Conservation (phyloP, 2,113 vertebrate species). For the Patagioenas fasciata region DNA sequence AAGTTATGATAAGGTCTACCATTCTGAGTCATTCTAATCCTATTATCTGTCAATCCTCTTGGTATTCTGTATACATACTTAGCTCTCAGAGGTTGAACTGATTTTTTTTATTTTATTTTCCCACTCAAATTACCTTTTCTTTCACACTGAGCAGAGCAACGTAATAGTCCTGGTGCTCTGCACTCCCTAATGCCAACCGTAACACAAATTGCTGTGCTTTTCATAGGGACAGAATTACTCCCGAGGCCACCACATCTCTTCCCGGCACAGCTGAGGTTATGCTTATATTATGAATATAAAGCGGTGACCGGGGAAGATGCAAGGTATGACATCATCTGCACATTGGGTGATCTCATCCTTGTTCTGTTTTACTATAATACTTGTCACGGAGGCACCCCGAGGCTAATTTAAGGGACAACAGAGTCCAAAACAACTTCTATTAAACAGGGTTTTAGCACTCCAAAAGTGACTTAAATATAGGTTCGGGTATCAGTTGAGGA, state of each 20-base stretch:
- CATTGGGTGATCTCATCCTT: background rate
- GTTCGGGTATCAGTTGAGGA: too few relatives aligned
- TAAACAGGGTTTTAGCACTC: too few relatives aligned
- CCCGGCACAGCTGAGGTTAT: too few relatives aligned
- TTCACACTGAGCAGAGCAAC: background rate
- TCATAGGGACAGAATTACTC: background rate
- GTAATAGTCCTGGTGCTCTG: background rate
- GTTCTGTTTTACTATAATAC: background rate
- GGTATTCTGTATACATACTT: background rate
- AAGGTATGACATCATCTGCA: background rate
- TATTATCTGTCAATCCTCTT: background rate
- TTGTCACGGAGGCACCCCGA: too few relatives aligned
- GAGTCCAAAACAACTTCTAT: too few relatives aligned
- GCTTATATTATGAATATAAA: background rate
- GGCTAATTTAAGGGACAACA: too few relatives aligned
- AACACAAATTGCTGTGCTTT: background rate
- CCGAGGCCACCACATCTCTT: background rate
- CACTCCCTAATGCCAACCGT: background rate
- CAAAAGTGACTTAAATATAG: too few relatives aligned
- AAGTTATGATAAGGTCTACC: background rate
- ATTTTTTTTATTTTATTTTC: background rate
- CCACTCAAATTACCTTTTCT: background rate
- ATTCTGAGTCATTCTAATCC: conserved; percentile 44
- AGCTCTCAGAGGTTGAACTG: background rate
- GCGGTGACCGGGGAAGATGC: background rate